A percentile compares a stretch with the other conserved stretches of the same genome.
Evolutionary conservation across 2,113 vertebrate species (phyloP).

Genomic region (Nyctibius bracteatus): DNA sequence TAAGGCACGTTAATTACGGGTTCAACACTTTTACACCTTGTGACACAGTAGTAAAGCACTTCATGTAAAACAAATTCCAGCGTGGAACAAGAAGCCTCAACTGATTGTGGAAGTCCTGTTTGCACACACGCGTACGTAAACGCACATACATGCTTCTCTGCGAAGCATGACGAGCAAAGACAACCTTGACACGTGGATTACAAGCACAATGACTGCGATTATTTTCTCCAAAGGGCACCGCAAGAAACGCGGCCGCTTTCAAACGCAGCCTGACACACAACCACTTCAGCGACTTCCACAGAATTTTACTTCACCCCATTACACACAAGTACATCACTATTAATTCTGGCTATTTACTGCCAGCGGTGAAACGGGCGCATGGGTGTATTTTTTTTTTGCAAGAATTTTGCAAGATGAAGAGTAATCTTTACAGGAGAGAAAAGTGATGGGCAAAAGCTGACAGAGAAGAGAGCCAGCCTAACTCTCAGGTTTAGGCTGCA

Average conservation of each 20-base stretch:
- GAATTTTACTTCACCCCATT: background rate
- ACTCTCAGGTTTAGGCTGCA: background rate
- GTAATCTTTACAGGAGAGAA: background rate
- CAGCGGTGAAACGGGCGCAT: background rate
- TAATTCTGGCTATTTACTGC: background rate
- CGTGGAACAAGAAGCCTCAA: background rate
- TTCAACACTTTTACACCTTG: background rate
- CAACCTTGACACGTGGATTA: background rate
- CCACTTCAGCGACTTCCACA: background rate
- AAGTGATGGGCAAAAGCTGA: background rate
- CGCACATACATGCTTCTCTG: background rate
- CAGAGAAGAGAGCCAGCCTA: background rate
- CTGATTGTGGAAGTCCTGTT: background rate
- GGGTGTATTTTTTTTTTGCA: background rate
- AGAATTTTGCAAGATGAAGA: background rate
- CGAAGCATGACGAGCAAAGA: background rate
- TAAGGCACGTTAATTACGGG: background rate
- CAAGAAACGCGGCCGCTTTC: background rate
- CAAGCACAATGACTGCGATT: background rate
- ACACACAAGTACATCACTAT: background rate
- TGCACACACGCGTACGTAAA: background rate
- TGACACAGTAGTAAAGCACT: slow-evolving; percentile 8
- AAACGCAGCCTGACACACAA: background rate
- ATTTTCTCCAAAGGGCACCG: background rate
- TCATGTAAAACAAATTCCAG: background rate